Percentiles rank a stretch among this genome's conserved stretches.
Conservation (phyloP, 1,140 invertebrate species). For the Cyclargus thomasi region DNA sequence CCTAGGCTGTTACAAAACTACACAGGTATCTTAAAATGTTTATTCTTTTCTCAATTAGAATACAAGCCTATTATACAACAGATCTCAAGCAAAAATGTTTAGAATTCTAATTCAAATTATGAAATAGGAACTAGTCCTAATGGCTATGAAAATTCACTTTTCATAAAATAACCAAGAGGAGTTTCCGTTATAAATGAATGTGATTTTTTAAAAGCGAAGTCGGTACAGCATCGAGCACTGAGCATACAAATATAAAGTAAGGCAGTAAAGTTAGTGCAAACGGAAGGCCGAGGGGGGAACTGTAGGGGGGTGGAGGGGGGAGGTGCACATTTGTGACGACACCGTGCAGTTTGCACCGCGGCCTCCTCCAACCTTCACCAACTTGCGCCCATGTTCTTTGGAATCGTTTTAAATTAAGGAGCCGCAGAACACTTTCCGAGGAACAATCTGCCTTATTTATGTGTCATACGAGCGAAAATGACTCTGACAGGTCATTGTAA, state of each 20-base stretch:
- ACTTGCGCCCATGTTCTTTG: conserved; percentile 71
- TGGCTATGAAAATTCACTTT: neutral
- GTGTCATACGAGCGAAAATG: conserved; percentile 44
- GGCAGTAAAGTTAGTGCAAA: conserved; percentile 45
- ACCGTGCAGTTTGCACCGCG: conserved; percentile 72
- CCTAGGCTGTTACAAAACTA: too few relatives aligned
- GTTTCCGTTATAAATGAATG: neutral
- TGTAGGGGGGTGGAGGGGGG: conserved; percentile 35
- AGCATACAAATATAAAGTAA: conserved; percentile 35
- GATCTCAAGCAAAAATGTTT: neutral
- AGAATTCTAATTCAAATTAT: neutral
- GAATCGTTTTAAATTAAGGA: conserved; percentile 75
- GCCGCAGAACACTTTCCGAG: conserved; percentile 52
- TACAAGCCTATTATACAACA: too few relatives aligned
- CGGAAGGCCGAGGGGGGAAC: conserved; percentile 37
- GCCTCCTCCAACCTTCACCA: conserved; percentile 70
- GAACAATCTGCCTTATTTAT: conserved; percentile 44
- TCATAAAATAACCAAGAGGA: neutral
- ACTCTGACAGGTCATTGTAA: conserved; percentile 43
- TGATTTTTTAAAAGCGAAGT: neutral
- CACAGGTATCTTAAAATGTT: too few relatives aligned
- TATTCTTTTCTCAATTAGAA: too few relatives aligned
- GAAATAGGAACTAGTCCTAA: neutral
- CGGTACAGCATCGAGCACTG: conserved; percentile 42
- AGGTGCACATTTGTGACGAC: conserved; percentile 52